Base-by-base conservation (phyloP, 2,888 invertebrate species). In the Aporophyla lueneburgensis region DNA sequence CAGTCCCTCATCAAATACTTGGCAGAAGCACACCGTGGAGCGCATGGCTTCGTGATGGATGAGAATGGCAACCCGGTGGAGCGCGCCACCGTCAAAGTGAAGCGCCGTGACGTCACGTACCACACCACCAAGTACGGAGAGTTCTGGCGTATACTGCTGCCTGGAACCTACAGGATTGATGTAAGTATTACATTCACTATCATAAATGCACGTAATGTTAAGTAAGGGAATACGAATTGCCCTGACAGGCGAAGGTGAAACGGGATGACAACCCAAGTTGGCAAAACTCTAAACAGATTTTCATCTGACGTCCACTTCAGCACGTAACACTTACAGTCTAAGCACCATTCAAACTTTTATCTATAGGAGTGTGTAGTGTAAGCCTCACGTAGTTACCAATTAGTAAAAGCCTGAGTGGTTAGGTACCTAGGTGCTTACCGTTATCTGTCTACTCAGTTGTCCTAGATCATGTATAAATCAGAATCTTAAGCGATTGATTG, bases 61-160 rank as follows among this genome's bases (percentile, higher is more conserved):
- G 97, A 98, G 86, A 97, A 97, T 89, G 98, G 98, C 71, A 97
- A 97, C 92, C 98, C 98, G 0, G 97, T 99, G 71, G 98, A 98
- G 89, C 97, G 98, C 71, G 99, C 98, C 16, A 97, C 98, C 12
- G 94, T 99, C 79, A 98, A 98, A 91, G 97, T 99, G 58, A 98
- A 98, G 92, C 98, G 98, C 0, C 97, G 99, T 69, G 98, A 99
- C 91, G 98, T 99, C 87, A 97, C 98, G 70, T 99, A 99, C 93
- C 98, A 98, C 93, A 98, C 98, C 71, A 98, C 99, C 14, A 98
- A 98, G 92, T 98, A 98, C 92, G 99, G 99, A n/a, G 99, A 99
- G 94, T 99, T 98, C 96, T 99, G 99, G 99, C 97, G 99, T 90
- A 98, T 99, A 80, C 95, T 99, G 40, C 94, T 99, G 80, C 99